Conservation (phyloP, 1,140 invertebrate genomes). For the Papilio dardanus region DNA sequence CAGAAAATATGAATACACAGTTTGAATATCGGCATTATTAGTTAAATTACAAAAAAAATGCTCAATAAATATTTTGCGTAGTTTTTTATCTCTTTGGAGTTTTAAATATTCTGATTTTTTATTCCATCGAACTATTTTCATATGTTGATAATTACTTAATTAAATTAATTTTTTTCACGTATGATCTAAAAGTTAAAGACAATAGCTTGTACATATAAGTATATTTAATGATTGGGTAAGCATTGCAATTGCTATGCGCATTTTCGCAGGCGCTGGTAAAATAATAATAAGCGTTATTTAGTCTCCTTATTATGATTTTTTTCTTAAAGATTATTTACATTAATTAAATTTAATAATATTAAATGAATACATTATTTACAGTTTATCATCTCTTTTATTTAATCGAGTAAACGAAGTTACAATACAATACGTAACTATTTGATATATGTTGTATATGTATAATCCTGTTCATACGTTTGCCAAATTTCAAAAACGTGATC, state of each 20-base stretch:
- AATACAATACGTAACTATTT: neutral
- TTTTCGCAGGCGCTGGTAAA: neutral
- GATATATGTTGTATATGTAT: conserved; percentile 2
- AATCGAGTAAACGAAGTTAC: neutral
- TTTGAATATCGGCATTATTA: neutral
- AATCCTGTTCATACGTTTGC: conserved; percentile 12
- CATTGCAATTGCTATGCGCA: neutral
- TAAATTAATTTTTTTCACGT: too few relatives aligned
- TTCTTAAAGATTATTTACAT: neutral
- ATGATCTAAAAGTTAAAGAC: too few relatives aligned
- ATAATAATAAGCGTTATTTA: too few relatives aligned
- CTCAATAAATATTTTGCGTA: neutral
- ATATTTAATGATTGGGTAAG: too few relatives aligned
- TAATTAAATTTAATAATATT: neutral
- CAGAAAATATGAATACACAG: neutral
- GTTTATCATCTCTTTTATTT: neutral
- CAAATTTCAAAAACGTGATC: conserved; percentile 21
- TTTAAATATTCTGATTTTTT: neutral
- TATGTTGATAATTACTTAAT: too few relatives aligned
- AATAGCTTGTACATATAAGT: too few relatives aligned
- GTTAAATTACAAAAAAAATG: neutral
- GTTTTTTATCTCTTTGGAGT: neutral
- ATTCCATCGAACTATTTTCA: too few relatives aligned
- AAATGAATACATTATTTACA: neutral
- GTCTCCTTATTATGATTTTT: neutral